A percentile compares a stretch with the other conserved stretches of the same genome.
phyloP scores from a whole-genome alignment of 2,888 invertebrate species.

The Leuctra nigra region DNA sequence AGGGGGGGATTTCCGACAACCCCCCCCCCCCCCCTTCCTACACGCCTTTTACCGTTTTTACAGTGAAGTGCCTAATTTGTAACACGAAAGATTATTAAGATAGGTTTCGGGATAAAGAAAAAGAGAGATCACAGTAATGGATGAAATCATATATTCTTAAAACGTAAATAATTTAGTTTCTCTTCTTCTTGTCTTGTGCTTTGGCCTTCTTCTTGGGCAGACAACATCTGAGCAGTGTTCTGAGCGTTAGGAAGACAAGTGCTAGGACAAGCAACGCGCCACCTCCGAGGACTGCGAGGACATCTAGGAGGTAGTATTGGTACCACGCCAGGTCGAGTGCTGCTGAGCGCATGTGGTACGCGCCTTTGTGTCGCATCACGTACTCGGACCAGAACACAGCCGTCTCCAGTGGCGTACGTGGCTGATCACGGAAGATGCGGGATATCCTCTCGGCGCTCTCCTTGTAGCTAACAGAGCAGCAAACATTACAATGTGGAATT shows the following conservation, averaged over 20 bases:
- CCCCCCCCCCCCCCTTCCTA: too few relatives aligned
- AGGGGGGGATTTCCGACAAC: too few relatives aligned
- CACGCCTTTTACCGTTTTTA: too few relatives aligned
- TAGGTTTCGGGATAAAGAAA: too few relatives aligned
- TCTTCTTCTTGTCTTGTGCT: not conserved
- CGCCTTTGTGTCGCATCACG: slow-evolving; percentile 45
- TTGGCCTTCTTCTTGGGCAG: not conserved
- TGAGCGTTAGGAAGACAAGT: not conserved
- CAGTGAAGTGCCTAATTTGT: too few relatives aligned
- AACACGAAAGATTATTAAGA: too few relatives aligned
- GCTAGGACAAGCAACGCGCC: not conserved
- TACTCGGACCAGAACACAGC: slow-evolving; percentile 63
- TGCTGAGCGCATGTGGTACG: slow-evolving; percentile 39
- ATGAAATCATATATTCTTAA: too few relatives aligned
- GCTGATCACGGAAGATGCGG: slow-evolving; percentile 48
- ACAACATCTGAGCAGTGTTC: not conserved
- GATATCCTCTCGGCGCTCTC: slow-evolving; percentile 38
- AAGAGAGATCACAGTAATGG: too few relatives aligned
- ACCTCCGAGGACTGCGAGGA: slow-evolving; percentile 13
- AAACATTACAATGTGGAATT: too few relatives aligned
- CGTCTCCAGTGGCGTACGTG: slow-evolving; percentile 49
- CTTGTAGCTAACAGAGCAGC: slow-evolving; percentile 43
- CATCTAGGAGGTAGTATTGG: slow-evolving; percentile 38
- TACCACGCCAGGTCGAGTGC: slow-evolving; percentile 40
- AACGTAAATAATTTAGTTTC: too few relatives aligned